Conservation (phyloP, 2,888 invertebrate species). For the Smittia sp. region DNA sequence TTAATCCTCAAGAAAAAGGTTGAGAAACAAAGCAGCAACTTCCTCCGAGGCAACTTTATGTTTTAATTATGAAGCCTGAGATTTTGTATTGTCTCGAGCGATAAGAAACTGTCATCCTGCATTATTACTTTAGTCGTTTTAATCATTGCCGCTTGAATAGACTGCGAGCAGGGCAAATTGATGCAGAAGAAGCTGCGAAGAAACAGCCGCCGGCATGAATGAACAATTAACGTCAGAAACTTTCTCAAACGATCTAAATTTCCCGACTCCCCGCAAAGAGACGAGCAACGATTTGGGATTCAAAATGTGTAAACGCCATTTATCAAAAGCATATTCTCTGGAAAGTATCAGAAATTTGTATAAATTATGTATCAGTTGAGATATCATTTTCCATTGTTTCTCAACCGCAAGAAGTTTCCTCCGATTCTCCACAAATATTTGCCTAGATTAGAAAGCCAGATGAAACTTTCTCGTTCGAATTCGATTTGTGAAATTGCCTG, state of each 20-base stretch:
- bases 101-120: no score
- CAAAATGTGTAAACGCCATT: constrained; percentile 1
- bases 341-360: neutral
- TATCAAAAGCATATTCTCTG: constrained; percentile 13
- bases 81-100: no score
- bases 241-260: neutral
- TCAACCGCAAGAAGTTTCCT: neutral
- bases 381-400: constrained; percentile 8
- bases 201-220: neutral
- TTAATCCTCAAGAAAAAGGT: neutral
- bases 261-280: neutral
- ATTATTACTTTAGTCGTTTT: no score
- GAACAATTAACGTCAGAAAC: constrained; percentile 6
- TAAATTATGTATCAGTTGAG: constrained; percentile 14
- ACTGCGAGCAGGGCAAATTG: no score
- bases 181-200: neutral
- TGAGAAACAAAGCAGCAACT: no score
- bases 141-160: no score
- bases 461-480: neutral
- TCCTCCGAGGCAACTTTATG: no score
- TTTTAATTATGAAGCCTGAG: no score
- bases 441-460: constrained; percentile 9
- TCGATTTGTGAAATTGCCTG: constrained; percentile 1
- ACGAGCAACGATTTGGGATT: neutral
- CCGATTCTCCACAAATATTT: neutral